Base-by-base conservation (phyloP, 2,113 vertebrate species). In the Aphelocoma coerulescens region DNA sequence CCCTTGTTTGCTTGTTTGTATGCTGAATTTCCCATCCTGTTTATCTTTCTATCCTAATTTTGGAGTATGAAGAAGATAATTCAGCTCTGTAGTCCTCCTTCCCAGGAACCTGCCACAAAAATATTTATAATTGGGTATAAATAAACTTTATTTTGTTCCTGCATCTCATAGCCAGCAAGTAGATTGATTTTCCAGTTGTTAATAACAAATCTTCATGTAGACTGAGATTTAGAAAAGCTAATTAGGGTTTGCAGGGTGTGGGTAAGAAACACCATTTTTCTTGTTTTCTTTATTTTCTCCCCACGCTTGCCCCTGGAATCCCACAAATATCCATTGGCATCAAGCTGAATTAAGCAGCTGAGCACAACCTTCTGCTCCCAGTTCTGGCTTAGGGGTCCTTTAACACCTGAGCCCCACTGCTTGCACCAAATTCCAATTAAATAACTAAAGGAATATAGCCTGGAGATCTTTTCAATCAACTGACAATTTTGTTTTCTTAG, bases 21-120 rank as follows among this genome's bases (percentile, higher is more conserved):
- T n/a, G 33, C 13, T 94, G 74, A 54, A 85, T 88, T 94, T 91
- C 92, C 74, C 78, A 48, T 37, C 24, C 58, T 94, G 85, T 93
- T 96, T 89, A 43, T 88, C 23, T 54, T 82, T 65, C 69, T 20
- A 18, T 59, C 72, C 74, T 89, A 75, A 94, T 82, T 89, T 37
- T 27, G 44, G 69, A 79, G 16, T 9, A 71, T 9, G 48, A 67
- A 61, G 44, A 16, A 87, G 61, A 89, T 72, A 67, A 63, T 28
- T 48, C 24, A 67, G 0, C 33, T 72, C 77, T 11, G 16, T 3
- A 75, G 30, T 17, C 16, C 63, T 84, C 52, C 65, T 91, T 94
- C 88, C 90, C 85, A 82, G n/a, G 74, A 88, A n/a, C 37, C 9
- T 3, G 0, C 5, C 65, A 81, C 19, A 48, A 85, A 91, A 93